Evolutionary conservation across 2,113 vertebrate species (phyloP).

Genomic region (Notechis scutatus): DNA sequence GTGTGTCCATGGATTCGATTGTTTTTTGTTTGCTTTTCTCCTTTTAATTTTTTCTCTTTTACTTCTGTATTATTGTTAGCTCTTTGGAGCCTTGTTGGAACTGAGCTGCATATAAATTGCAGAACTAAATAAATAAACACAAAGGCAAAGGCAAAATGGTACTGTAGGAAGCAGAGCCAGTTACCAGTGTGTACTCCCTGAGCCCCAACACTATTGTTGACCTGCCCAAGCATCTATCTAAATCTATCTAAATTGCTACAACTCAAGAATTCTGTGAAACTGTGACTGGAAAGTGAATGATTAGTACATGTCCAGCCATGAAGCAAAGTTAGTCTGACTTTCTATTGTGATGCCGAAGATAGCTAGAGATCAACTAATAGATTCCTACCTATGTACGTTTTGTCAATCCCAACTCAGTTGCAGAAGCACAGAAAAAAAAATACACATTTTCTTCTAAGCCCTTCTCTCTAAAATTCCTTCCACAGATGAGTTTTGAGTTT

Average conservation of each 20-base stretch:
- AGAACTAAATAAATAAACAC: not conserved
- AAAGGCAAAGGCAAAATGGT: not conserved
- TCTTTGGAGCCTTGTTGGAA: not conserved
- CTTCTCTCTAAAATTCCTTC: not conserved
- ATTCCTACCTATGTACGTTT: not conserved
- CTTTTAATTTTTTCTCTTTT: not conserved
- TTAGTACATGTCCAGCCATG: not conserved
- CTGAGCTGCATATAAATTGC: not conserved
- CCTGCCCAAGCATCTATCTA: not conserved
- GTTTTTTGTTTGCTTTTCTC: not conserved
- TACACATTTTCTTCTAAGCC: not conserved
- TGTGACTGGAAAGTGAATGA: not conserved
- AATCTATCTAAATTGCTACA: not conserved
- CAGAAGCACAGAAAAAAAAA: not conserved
- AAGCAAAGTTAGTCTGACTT: not conserved
- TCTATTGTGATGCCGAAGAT: not conserved
- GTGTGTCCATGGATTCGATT: not conserved
- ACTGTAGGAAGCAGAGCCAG: not conserved
- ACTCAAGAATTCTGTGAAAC: too few species aligned
- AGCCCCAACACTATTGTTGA: not conserved
- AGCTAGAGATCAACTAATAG: not conserved
- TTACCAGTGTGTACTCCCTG: not conserved
- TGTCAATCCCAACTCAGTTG: not conserved
- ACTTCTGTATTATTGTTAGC: not conserved
- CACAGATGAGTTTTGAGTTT: not conserved